phyloP scores from a whole-genome alignment of 2,113 vertebrate genomes.

The Mesoclemmys tuberculata region DNA sequence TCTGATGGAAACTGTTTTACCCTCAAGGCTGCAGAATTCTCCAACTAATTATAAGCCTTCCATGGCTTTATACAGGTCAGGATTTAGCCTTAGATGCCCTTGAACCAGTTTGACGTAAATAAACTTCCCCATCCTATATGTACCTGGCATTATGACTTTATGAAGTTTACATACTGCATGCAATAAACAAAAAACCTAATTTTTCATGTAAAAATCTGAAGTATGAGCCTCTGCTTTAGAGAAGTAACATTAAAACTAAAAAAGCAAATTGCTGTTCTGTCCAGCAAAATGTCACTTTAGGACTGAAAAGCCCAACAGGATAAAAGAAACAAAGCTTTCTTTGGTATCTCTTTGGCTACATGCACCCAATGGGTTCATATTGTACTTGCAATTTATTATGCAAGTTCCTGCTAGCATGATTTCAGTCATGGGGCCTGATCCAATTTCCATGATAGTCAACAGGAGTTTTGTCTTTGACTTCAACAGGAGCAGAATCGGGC shows the following conservation, averaged over 20 bases:
- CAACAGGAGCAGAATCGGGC: not conserved
- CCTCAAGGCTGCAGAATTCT: not conserved
- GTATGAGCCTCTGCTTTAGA: not conserved
- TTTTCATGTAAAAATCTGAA: too few relatives aligned
- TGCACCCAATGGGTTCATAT: not conserved
- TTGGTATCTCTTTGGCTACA: not conserved
- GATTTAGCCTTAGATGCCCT: not conserved
- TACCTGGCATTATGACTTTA: not conserved
- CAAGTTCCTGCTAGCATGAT: not conserved
- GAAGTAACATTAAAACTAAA: not conserved
- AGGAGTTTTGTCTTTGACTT: not conserved
- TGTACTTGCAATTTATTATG: not conserved
- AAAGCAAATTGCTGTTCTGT: not conserved
- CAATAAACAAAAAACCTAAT: too few relatives aligned
- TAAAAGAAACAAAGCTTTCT: not conserved
- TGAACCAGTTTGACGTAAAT: not conserved
- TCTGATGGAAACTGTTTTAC: not conserved
- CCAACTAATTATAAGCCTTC: not conserved
- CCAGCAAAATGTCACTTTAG: not conserved
- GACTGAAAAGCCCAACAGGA: not conserved
- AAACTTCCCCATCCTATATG: not conserved
- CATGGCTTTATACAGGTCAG: not conserved
- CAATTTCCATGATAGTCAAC: not conserved
- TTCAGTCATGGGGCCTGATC: not conserved
- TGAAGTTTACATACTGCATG: not conserved